These are phyloP conservation scores for Platycnemis pennipes DNA, from an alignment of 2,888 invertebrate species.

Conservation along the genomic window DNA sequence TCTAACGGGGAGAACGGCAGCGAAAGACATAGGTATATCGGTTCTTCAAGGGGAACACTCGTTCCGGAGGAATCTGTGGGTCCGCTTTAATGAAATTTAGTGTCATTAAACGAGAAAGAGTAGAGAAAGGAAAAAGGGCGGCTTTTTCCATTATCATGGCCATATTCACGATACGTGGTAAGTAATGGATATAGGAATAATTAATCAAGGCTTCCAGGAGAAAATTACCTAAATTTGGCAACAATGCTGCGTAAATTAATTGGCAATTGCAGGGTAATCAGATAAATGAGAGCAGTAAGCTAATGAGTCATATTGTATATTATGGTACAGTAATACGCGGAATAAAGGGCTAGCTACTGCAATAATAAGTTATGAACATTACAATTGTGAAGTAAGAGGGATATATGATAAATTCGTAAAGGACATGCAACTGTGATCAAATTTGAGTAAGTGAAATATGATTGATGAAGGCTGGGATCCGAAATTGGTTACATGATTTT, in stretches of 20 bases:
- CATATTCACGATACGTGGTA: background rate
- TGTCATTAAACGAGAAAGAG: background rate
- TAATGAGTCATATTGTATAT: no score
- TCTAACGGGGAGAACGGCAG: background rate
- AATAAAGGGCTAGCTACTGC: no score
- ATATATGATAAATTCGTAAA: no score
- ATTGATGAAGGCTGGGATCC: no score
- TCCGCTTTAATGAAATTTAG: background rate
- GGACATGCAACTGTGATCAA: no score
- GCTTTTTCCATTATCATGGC: background rate
- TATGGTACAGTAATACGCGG: no score
- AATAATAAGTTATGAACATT: no score
- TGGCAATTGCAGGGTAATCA: no score
- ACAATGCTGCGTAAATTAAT: background rate
- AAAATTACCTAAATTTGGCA: background rate
- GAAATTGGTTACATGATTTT: no score
- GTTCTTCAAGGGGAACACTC: background rate
- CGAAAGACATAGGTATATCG: background rate
- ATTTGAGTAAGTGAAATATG: no score
- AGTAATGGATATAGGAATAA: background rate
- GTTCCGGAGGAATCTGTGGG: background rate
- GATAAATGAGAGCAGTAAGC: no score
- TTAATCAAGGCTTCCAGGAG: background rate
- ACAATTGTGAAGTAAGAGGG: no score
- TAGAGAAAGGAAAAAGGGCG: background rate